A percentile compares a stretch with the other conserved stretches of the same genome.
These are phyloP conservation scores for Oreochromis tanganicae DNA, from an alignment of 2,113 vertebrate genomes.

Conservation along the genomic window DNA sequence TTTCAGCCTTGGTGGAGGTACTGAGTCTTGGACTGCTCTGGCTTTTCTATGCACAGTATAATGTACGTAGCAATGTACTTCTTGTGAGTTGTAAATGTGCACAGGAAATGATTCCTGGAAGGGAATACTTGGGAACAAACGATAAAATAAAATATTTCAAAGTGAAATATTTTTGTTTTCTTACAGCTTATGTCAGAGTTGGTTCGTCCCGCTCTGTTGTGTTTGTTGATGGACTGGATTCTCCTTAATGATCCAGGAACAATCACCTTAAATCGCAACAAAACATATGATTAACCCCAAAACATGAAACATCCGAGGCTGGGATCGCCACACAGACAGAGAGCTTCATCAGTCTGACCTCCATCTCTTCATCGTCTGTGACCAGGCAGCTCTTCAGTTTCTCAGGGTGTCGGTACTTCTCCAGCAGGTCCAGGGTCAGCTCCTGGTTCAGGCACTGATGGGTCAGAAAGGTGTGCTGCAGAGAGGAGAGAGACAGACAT, in stretches of 20 bases:
- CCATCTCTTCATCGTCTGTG: conserved; percentile 80
- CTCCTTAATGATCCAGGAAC: conserved; percentile 72
- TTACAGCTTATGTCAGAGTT: conserved; percentile 77
- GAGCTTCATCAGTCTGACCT: conserved; percentile 47
- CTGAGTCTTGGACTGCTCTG: not conserved
- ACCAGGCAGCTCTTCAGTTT: conserved; percentile 63
- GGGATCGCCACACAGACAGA: not conserved
- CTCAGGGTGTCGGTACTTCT: conserved; percentile 79
- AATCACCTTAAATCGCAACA: conserved; percentile 33
- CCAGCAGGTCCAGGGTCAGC: conserved; percentile 83
- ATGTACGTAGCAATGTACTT: not conserved
- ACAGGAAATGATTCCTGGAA: not conserved
- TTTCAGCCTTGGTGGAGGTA: not conserved
- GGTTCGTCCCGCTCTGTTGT: conserved; percentile 73
- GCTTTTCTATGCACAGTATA: not conserved
- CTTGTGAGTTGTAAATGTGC: not conserved
- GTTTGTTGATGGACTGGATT: conserved; percentile 83
- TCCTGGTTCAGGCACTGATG: conserved; percentile 72
- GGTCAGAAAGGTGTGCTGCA: conserved; percentile 76
- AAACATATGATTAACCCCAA: not conserved
- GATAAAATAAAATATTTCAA: not conserved
- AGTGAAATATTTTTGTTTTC: not conserved
- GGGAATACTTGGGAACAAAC: accelerated
- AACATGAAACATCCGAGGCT: accelerated
- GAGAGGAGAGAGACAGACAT: not conserved